phyloP scores from a whole-genome alignment of 30 jellyfish, hydroid and myxozoan species.

The Hydractinia echinata region DNA sequence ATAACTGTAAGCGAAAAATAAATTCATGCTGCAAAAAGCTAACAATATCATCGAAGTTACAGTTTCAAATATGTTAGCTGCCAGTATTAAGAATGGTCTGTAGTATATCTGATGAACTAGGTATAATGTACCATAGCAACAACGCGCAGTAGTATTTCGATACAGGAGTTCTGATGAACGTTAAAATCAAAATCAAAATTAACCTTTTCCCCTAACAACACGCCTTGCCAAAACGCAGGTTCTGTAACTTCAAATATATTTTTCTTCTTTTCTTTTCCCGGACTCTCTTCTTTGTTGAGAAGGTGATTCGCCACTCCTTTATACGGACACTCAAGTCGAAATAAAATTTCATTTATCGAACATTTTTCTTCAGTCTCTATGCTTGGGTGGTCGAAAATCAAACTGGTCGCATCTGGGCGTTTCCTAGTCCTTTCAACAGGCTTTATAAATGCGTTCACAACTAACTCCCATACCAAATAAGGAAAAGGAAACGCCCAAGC shows the following conservation, averaged over 20 bases:
- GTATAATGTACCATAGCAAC: conserved; percentile 59
- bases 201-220: conserved; percentile 65
- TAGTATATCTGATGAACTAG: conserved; percentile 69
- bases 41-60: conserved; percentile 59
- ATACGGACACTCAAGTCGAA: conserved; percentile 66
- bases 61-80: conserved; percentile 56
- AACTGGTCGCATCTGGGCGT: not conserved
- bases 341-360: conserved; percentile 47
- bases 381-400: not conserved
- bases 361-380: conserved; percentile 24
- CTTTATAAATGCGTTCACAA: conserved; percentile 2
- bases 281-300: not conserved
- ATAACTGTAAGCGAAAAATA: conserved; percentile 88
- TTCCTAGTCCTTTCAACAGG: not conserved
- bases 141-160: conserved; percentile 59
- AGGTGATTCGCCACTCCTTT: conserved; percentile 19
- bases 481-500: conserved; percentile 66
- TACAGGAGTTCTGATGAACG: conserved; percentile 76
- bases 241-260: conserved; percentile 9
- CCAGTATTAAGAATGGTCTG: conserved; percentile 54
- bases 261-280: not conserved
- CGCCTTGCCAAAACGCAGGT: conserved; percentile 97
- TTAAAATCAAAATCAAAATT: conserved; percentile 45
- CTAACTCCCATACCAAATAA: conserved; percentile 33
- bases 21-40: conserved; percentile 66